Conservation (phyloP, 1,140 invertebrate species). For the Pinna nobilis region DNA sequence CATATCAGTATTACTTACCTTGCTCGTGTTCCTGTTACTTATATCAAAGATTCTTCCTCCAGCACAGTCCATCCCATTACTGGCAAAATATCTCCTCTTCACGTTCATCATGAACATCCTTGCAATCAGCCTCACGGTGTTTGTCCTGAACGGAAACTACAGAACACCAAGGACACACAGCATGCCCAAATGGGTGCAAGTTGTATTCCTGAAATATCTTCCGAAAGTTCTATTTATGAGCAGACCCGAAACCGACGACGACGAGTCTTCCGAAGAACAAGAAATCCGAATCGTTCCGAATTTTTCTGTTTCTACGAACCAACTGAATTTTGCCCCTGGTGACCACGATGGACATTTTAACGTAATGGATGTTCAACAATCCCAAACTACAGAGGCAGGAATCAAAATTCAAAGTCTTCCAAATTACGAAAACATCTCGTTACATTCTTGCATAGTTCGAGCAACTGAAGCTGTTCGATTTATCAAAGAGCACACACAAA, state of each 20-base stretch:
- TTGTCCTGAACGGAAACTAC: slow-evolving; percentile 99
- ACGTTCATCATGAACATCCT: slow-evolving; percentile 99
- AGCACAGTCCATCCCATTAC: slow-evolving; percentile 79
- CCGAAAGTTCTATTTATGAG: slow-evolving; percentile 73
- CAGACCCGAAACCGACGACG: slow-evolving; percentile 69
- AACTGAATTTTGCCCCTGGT: no score
- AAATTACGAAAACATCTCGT: background rate
- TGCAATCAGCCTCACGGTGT: slow-evolving; percentile 98
- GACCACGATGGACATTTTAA: no score
- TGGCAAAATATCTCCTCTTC: slow-evolving; percentile 98
- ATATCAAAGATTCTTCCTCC: slow-evolving; percentile 99
- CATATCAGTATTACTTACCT: slow-evolving; percentile 98
- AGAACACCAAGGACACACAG: slow-evolving; percentile 90
- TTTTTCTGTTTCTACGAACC: no score
- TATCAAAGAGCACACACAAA: slow-evolving; percentile 75
- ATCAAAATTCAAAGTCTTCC: background rate
- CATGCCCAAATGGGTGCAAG: slow-evolving; percentile 73
- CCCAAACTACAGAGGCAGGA: background rate
- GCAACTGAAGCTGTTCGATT: slow-evolving; percentile 76
- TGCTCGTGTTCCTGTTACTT: slow-evolving; percentile 98
- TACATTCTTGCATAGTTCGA: slow-evolving; percentile 14
- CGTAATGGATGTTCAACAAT: background rate
- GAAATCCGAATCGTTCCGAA: background rate
- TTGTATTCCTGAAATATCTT: slow-evolving; percentile 71
- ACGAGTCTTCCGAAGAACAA: slow-evolving; percentile 48